A percentile compares a stretch with the other conserved stretches of the same genome.
Evolutionary conservation across 2,113 vertebrate species (phyloP).

Genomic region (Seriola dumerili): DNA sequence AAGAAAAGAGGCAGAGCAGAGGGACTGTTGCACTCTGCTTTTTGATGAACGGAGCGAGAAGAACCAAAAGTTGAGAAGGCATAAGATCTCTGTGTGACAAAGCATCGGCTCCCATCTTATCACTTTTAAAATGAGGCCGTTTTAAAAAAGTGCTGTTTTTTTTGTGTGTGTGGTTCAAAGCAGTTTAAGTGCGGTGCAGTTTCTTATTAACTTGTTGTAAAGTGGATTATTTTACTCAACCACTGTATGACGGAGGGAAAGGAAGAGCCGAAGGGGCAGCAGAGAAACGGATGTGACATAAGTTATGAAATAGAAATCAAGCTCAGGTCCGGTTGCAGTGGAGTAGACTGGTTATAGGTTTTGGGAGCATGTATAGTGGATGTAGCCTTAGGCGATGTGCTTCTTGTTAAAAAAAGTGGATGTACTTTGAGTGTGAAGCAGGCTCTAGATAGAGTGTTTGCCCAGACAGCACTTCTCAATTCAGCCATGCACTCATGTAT

Average conservation of each 20-base stretch:
- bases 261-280: slow-evolving; percentile 60
- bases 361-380: slow-evolving; percentile 61
- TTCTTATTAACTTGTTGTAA: slow-evolving; percentile 56
- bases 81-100: slow-evolving; percentile 13
- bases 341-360: slow-evolving; percentile 60
- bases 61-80: slow-evolving; percentile 20
- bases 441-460: slow-evolving; percentile 65
- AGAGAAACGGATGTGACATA: slow-evolving; percentile 64
- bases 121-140: slow-evolving; percentile 17
- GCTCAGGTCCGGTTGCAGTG: slow-evolving; percentile 55
- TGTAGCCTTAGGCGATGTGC: slow-evolving; percentile 72
- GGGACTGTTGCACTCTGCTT: slow-evolving; percentile 36
- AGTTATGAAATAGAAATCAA: slow-evolving; percentile 78
- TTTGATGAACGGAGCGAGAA: slow-evolving; percentile 23
- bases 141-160: slow-evolving; percentile 4
- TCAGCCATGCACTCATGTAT: slow-evolving; percentile 61
- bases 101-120: slow-evolving; percentile 16
- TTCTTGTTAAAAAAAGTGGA: slow-evolving; percentile 70
- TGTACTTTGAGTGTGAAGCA: slow-evolving; percentile 64
- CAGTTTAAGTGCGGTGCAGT: slow-evolving; percentile 33
- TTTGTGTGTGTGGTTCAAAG: slow-evolving; percentile 27
- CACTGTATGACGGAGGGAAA: slow-evolving; percentile 43
- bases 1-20: slow-evolving; percentile 36
- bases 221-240: slow-evolving; percentile 58
- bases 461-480: slow-evolving; percentile 72